A percentile compares a stretch with the other conserved stretches of the same genome.
These are phyloP conservation scores for Doris montereyensis DNA, from an alignment of 2,888 invertebrate species.

Conservation along the genomic window DNA sequence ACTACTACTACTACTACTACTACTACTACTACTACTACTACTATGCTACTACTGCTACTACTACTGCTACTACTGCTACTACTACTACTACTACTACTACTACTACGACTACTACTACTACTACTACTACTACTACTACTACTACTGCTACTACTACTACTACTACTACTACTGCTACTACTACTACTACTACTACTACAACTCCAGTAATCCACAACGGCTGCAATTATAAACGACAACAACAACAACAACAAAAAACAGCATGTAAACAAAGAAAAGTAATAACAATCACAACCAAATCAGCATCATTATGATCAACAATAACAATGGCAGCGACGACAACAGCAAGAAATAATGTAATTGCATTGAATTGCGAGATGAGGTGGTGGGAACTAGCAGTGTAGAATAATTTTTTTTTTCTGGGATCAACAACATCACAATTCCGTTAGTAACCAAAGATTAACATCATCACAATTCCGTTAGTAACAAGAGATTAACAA, in stretches of 20 bases:
- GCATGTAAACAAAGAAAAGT: background rate
- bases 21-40: constrained; percentile 20
- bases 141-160: constrained; percentile 14
- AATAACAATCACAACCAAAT: no score
- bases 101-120: constrained; percentile 7
- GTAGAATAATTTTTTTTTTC: no score
- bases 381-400: no score
- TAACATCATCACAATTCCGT: no score
- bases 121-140: constrained; percentile 15
- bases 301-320: background rate
- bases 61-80: background rate
- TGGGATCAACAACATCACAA: no score
- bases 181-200: background rate
- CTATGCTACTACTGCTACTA: constrained; percentile 20
- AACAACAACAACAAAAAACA: no score
- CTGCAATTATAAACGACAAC: no score
- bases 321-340: background rate
- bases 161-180: constrained; percentile 14
- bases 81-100: constrained; percentile 10
- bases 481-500: no score
- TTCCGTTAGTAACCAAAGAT: no score
- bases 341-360: no score
- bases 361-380: no score
- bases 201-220: background rate
- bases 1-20: constrained; percentile 14